Evolutionary conservation across 92 coral and sea anemone species (phyloP), one percentile per base, ranked within the genome.

Genomic region (Plumapathes pennacea): DNA sequence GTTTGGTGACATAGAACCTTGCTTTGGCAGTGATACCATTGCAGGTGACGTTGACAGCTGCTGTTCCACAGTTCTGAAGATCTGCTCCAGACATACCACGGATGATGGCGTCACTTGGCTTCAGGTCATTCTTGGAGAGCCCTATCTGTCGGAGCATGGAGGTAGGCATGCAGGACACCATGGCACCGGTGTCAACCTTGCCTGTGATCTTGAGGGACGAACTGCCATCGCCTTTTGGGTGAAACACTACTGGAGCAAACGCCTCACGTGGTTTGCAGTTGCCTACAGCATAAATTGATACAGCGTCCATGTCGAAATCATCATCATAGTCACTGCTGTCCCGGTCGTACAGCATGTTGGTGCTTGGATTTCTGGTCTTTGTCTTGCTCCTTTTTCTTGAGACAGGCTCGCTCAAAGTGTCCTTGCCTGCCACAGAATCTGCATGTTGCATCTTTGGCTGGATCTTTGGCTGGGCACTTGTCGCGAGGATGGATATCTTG

Each of bases 41-140:
- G 72, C 76, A 69, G 33, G 80, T 69, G 50, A 83, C 61, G 15
- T 31, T 77, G 60, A 60, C 32, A 37, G 64, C 69, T 22, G 67
- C 50, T 32, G 64, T 55, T 44, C 80, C 71, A 57, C 76, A 62
- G 74, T 82, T 82, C 43, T 54, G 73, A 15, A 82, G 77, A 30
- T 74, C 78, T 60, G 77, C 42, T 19, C 78, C 81, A 12, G 87
- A 81, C 62, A 65, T 58, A 46, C 81, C 77, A 38, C 67, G 63
- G 54, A 64, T 71, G 27, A 57, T 64, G 9, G 72, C 71, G 20
- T 31, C 11, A 50, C 46, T 78, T 45, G 78, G 72, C 31, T 72
- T 64, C 2, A 78, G 39, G 37, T 77, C 72, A 17, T 51, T 67
- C 10, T 37, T 50, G 41, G 64, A 76, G 23, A 76, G 71, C 28